These are phyloP conservation scores for Apamea crenata DNA, from an alignment of 2,888 invertebrate genomes.

Conservation along the genomic window DNA sequence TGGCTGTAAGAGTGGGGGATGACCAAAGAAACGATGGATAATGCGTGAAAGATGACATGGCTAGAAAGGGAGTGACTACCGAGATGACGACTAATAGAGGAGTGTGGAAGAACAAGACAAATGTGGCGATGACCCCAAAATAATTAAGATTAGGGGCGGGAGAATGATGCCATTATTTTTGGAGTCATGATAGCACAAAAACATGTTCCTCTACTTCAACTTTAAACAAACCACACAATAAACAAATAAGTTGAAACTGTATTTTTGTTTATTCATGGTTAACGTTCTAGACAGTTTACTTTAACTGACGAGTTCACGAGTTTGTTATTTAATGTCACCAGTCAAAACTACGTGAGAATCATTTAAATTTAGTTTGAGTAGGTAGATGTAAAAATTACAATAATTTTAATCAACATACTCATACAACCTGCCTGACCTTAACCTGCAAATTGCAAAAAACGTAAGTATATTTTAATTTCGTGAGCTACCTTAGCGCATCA, in stretches of 20 bases:
- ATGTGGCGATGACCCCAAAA: not conserved
- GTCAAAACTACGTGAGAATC: not conserved
- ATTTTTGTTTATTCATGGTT: conserved; percentile 8
- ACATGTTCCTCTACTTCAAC: conserved; percentile 1
- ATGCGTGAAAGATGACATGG: not conserved
- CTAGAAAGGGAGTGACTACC: not conserved
- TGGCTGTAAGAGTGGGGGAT: not conserved
- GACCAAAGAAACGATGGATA: not conserved
- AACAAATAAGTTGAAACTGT: not conserved
- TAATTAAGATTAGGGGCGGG: not conserved
- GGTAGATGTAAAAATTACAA: not conserved
- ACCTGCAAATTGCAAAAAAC: too few relatives aligned
- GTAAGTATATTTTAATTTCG: too few relatives aligned
- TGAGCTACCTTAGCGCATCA: too few relatives aligned
- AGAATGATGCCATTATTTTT: not conserved
- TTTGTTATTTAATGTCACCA: conserved; percentile 1
- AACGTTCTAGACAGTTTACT: not conserved
- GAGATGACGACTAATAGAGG: not conserved
- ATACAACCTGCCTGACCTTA: too few relatives aligned
- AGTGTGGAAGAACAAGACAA: not conserved
- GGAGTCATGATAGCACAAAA: not conserved
- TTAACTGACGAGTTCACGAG: not conserved
- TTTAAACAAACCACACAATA: not conserved
- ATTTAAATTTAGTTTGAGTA: not conserved
- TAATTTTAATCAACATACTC: too few relatives aligned